phyloP scores from a whole-genome alignment of 2,888 invertebrate genomes.

The Chesias legatella region DNA sequence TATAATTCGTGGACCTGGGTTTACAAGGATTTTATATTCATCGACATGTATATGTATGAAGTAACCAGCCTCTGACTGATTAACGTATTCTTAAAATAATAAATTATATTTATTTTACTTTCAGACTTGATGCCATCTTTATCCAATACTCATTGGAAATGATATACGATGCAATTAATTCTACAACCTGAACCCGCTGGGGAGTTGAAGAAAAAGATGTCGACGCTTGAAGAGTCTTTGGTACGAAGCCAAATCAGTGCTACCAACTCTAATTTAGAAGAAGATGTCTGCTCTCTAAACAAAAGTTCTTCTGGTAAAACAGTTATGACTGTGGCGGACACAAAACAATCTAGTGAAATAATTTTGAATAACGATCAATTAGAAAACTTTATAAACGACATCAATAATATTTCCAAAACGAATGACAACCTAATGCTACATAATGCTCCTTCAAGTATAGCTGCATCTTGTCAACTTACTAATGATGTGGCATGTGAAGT shows the following conservation, averaged over 20 bases:
- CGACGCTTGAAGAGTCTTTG: constrained; percentile 40
- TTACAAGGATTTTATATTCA: too few relatives aligned
- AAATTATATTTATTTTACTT: constrained; percentile 28
- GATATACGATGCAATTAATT: constrained; percentile 71
- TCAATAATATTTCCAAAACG: constrained; percentile 17
- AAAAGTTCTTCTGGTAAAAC: constrained; percentile 7
- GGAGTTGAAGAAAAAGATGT: constrained; percentile 55
- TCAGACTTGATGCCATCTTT: constrained; percentile 39
- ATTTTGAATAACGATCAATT: constrained; percentile 27
- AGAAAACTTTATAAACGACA: constrained; percentile 1
- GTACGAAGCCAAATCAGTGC: constrained; percentile 26
- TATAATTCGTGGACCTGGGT: too few relatives aligned
- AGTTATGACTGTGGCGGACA: constrained; percentile 27
- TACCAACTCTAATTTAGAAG: constrained; percentile 34
- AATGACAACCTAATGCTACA: too few relatives aligned
- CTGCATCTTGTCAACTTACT: background rate
- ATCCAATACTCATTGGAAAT: constrained; percentile 39
- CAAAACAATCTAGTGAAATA: constrained; percentile 34
- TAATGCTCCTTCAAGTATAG: background rate
- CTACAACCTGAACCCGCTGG: constrained; percentile 48
- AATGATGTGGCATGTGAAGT: background rate
- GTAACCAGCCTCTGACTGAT: too few relatives aligned
- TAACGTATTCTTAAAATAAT: too few relatives aligned
- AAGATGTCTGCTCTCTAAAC: constrained; percentile 19
- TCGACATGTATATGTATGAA: too few relatives aligned